These are phyloP conservation scores for Megalonaias nervosa DNA, from an alignment of 1,140 invertebrate species.

Conservation along the genomic window DNA sequence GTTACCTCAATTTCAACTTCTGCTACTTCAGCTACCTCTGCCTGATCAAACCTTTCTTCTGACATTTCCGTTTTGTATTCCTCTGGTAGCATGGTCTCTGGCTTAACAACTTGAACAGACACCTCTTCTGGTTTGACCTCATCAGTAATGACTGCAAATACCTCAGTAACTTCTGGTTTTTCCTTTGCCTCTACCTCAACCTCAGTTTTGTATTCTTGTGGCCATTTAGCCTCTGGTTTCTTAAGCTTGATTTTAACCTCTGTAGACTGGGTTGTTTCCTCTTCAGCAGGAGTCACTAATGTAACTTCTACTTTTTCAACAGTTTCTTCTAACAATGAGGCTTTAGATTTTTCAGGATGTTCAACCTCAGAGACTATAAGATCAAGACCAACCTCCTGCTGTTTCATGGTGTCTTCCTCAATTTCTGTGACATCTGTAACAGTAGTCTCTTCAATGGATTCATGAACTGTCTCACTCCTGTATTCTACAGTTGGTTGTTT, in stretches of 20 bases:
- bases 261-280: slow-evolving; percentile 4
- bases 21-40: slow-evolving; percentile 37
- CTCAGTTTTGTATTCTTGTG: slow-evolving; percentile 40
- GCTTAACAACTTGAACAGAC: slow-evolving; percentile 4
- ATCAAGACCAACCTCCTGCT: slow-evolving; percentile 45
- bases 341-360: too few relatives aligned
- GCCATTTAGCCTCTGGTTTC: slow-evolving; percentile 32
- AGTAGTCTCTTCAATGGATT: slow-evolving; percentile 10
- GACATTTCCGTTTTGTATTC: slow-evolving; percentile 20
- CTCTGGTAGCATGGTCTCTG: slow-evolving; percentile 14
- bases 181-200: slow-evolving; percentile 40
- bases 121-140: slow-evolving; percentile 17
- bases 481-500: background rate
- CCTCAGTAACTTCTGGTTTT: slow-evolving; percentile 38
- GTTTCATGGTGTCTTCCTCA: background rate
- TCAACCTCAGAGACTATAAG: too few relatives aligned
- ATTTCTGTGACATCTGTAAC: background rate
- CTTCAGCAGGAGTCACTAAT: too few relatives aligned
- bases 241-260: slow-evolving; percentile 31
- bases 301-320: too few relatives aligned
- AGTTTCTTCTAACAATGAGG: too few relatives aligned
- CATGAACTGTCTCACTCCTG: background rate
- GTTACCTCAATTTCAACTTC: slow-evolving; percentile 32
- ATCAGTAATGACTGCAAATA: slow-evolving; percentile 41
- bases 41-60: slow-evolving; percentile 34